Evolutionary conservation across 2,797 vertebrate genomes (phyloP).

Genomic region (Lutjanus argentimaculatus): DNA sequence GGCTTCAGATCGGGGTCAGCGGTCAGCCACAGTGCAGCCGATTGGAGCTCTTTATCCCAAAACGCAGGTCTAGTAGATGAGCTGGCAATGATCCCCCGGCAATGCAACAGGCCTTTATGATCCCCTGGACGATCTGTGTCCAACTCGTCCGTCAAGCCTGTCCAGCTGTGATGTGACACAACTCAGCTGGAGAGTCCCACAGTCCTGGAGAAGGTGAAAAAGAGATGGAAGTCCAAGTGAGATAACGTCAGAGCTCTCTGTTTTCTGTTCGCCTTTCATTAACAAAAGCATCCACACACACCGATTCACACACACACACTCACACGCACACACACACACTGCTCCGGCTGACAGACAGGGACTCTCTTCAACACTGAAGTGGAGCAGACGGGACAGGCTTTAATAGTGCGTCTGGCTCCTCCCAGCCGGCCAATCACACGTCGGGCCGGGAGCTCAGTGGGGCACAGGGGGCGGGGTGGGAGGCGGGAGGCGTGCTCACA

Average conservation of each 20-base stretch:
- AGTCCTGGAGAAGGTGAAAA: constrained; percentile 62
- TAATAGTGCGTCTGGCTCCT: constrained; percentile 81
- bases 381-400: constrained; percentile 81
- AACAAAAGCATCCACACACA: constrained; percentile 66
- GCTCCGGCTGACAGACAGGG: constrained; percentile 49
- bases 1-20: constrained; percentile 59
- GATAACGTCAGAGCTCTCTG: constrained; percentile 25
- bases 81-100: constrained; percentile 21
- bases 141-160: background rate
- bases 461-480: constrained; percentile 57
- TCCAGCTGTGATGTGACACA: constrained; percentile 45
- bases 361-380: constrained; percentile 77
- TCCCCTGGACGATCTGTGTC: constrained; percentile 28
- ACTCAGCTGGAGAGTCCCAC: constrained; percentile 28
- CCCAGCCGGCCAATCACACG: constrained; percentile 81
- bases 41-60: constrained; percentile 30
- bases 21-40: constrained; percentile 42
- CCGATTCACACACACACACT: constrained; percentile 28
- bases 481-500: constrained; percentile 57
- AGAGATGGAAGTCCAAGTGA: constrained; percentile 60
- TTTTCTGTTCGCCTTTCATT: constrained; percentile 34
- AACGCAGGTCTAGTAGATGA: constrained; percentile 28
- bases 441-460: constrained; percentile 50
- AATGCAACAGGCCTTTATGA: constrained; percentile 28
- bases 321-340: constrained; percentile 33